Evolutionary conservation across 2,113 vertebrate genomes (phyloP).

Genomic region (Dromaius novaehollandiae): DNA sequence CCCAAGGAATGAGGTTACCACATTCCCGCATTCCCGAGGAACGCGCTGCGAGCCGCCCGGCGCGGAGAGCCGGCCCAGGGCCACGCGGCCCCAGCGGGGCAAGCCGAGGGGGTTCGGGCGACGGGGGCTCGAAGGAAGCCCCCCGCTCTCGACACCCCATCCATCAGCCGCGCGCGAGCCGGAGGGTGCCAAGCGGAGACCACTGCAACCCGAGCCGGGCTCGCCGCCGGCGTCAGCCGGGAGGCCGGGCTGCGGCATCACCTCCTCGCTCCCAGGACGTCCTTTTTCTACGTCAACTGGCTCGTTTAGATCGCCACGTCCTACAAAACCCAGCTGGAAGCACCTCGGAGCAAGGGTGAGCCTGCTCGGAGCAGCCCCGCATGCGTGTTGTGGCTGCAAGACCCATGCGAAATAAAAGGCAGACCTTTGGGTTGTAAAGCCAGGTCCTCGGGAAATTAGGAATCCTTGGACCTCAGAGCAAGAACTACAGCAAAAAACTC

Average conservation of each 20-base stretch:
- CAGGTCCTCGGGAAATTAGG: not conserved
- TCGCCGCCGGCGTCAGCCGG: not conserved
- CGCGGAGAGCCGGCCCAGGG: too few relatives aligned
- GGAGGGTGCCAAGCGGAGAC: not conserved
- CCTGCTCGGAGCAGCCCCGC: not conserved
- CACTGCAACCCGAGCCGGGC: not conserved
- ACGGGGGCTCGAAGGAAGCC: not conserved
- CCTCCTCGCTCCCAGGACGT: not conserved
- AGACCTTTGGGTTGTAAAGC: not conserved
- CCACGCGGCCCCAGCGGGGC: not conserved
- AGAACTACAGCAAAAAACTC: not conserved
- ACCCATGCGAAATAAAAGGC: accelerated
- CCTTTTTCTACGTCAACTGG: not conserved
- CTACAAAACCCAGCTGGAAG: not conserved
- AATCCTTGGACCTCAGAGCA: not conserved
- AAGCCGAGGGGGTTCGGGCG: accelerated
- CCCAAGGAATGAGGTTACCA: constrained; percentile 58
- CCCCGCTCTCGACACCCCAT: not conserved
- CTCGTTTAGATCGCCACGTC: not conserved
- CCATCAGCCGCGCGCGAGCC: accelerated
- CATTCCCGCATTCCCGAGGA: constrained; percentile 49
- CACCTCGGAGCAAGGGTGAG: accelerated
- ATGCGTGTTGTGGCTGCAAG: accelerated
- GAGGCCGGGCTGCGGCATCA: accelerated
- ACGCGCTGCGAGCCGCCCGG: constrained; percentile 14